Evolutionary conservation across 1,140 invertebrate species (phyloP), one percentile per base, ranked within the genome.

Genomic region (Daktulosphaira vitifoliae): DNA sequence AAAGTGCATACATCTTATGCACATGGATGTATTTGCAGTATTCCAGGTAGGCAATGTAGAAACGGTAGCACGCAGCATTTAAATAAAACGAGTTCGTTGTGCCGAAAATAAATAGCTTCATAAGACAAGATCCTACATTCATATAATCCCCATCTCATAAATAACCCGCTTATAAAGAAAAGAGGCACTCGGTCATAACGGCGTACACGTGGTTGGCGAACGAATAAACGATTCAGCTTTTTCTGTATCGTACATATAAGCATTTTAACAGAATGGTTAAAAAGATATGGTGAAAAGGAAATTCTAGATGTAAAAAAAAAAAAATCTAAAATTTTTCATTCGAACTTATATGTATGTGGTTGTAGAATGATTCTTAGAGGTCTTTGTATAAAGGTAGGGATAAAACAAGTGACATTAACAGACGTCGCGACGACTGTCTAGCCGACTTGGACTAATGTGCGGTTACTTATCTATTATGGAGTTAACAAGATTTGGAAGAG

Each of bases 21-120:
- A 16, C 48, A 11, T 18, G 2, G 25, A n/a, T 3, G 25, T 15
- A 4, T 7, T 7, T 11, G 11, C 2, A 3, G 20, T 8, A 5
- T 0, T n/a, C 1, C 0, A n/a, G n/a, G 20, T 5, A 15, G 37
- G n/a, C 11, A 44, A 44, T 7, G 29, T 33, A 33, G 29, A 33
- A 6, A 33, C 29, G 39, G 39, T 5, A 16, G 9, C 13, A 20
- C 18, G 3, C 16, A 18, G 56, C 25, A 48, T 62, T 62, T 62
- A 62, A 62, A 62, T 62, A 62, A 62, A 62, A 62, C 18, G 38
- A 56, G 53, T 56, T 37, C 53, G 56, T 20, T 48, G 56, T 62
- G 56, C 42, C 56, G 56, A 39, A 62, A 62, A 62, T 62, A 62
- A 62, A 62, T 62, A 48, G 56, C 56, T 62, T 62, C 56, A 62